Evolutionary conservation across 1,140 invertebrate genomes (phyloP).

Genomic region (Globodera rostochiensis): DNA sequence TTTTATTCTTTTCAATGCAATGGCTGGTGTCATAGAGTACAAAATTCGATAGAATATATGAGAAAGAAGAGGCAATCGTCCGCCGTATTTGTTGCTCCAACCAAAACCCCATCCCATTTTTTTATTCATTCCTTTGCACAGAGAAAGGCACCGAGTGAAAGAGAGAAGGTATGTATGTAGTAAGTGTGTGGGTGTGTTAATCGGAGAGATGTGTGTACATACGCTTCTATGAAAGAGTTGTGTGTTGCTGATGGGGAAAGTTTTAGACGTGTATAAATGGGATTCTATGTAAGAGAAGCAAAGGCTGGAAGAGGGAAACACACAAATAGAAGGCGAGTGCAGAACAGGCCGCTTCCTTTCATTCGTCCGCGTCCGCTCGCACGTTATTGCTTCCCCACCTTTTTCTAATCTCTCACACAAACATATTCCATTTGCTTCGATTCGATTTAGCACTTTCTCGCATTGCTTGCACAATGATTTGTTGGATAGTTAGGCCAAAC

Average conservation of each 20-base stretch:
- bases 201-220: not conserved
- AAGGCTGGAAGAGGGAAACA: not conserved
- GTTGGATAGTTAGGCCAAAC: not conserved
- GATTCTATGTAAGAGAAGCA: not conserved
- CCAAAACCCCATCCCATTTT: not conserved
- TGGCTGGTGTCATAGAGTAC: too few relatives aligned
- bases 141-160: not conserved
- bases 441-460: not conserved
- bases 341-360: not conserved
- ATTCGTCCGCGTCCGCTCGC: not conserved
- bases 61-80: too few relatives aligned
- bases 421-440: not conserved
- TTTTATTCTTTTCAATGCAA: too few relatives aligned
- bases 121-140: not conserved
- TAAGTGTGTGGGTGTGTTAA: not conserved
- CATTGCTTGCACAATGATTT: not conserved
- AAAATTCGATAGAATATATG: too few relatives aligned
- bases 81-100: not conserved
- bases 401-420: not conserved
- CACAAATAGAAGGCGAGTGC: not conserved
- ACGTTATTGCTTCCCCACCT: not conserved
- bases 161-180: not conserved
- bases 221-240: not conserved
- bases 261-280: not conserved
- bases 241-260: not conserved